A percentile compares a stretch with the other conserved stretches of the same genome.
Conservation (phyloP, 2,113 vertebrate genomes). For the Ophiodon elongatus region DNA sequence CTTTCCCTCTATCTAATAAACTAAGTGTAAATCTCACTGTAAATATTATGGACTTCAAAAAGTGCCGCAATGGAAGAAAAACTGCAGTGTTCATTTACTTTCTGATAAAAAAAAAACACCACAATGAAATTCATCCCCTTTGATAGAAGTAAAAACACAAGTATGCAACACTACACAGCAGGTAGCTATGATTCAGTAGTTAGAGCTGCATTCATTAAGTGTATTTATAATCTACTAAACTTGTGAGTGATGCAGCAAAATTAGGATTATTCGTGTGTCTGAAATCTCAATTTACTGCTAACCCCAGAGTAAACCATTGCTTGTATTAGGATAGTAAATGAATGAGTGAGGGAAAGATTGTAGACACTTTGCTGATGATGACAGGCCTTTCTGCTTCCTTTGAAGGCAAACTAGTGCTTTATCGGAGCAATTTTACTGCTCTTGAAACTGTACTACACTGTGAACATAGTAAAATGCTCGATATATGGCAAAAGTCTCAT, state of each 20-base stretch:
- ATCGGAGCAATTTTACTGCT: not conserved
- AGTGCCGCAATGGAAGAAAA: not conserved
- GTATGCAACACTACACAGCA: not conserved
- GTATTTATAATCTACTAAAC: not conserved
- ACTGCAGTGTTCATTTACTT: not conserved
- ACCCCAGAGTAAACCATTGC: not conserved
- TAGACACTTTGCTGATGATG: not conserved
- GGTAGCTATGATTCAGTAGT: not conserved
- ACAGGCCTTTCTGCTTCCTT: slow-evolving; percentile 2
- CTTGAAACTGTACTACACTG: not conserved
- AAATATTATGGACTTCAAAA: not conserved
- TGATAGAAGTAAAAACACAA: not conserved
- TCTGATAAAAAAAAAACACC: not conserved
- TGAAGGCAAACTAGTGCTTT: not conserved
- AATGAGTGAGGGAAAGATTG: not conserved
- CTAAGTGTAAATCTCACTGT: not conserved
- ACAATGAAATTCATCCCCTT: not conserved
- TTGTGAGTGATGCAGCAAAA: not conserved
- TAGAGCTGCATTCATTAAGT: not conserved
- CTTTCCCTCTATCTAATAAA: not conserved
- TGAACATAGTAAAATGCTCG: not conserved
- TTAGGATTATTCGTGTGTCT: not conserved
- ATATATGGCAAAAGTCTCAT: not conserved
- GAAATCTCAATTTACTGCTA: not conserved
- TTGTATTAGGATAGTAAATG: not conserved